Evolutionary conservation across 23 tunicate species (phyloP).

Genomic region (Phallusia fumigata): DNA sequence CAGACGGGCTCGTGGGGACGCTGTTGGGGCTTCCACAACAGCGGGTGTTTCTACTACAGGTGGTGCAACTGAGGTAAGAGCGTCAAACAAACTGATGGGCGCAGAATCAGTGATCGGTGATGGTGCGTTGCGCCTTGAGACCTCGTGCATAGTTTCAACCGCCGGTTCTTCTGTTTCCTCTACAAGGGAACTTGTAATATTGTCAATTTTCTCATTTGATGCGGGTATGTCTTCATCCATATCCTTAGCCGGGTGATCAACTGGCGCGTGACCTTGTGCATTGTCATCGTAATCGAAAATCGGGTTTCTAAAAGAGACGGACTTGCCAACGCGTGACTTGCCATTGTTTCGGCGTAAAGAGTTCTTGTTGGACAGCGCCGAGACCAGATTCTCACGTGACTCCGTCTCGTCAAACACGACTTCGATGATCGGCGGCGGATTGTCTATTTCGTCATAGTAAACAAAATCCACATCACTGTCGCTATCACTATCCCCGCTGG

Average conservation of each 20-base stretch:
- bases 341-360: background rate
- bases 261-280: background rate
- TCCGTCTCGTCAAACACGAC: background rate
- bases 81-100: slow-evolving; percentile 3
- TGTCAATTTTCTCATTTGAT: background rate
- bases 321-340: background rate
- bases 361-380: background rate
- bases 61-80: background rate
- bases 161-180: background rate
- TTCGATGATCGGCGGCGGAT: background rate
- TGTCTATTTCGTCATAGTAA: background rate
- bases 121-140: background rate
- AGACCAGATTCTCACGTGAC: background rate
- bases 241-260: background rate
- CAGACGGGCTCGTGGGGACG: background rate
- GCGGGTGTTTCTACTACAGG: background rate
- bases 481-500: background rate
- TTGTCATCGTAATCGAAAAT: background rate
- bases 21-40: background rate
- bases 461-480: slow-evolving; percentile 6
- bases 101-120: background rate
- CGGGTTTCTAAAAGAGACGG: background rate
- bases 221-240: background rate
- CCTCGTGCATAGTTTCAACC: background rate
- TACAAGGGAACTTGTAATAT: background rate